These are phyloP conservation scores for Poecilia velifera DNA, from an alignment of 2,797 vertebrate species.

Conservation along the genomic window DNA sequence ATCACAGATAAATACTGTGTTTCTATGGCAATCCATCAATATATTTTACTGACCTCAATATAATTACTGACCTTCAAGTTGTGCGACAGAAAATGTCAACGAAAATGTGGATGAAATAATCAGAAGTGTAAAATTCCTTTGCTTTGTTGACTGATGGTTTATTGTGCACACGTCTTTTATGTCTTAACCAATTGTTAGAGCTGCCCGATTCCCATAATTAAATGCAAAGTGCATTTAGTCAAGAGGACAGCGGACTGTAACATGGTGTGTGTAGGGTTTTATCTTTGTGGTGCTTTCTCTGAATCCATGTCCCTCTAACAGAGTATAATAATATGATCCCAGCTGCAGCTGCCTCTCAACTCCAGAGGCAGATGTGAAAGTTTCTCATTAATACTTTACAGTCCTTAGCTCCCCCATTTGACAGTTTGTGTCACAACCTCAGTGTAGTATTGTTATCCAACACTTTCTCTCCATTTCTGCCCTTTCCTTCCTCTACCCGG, in stretches of 20 bases:
- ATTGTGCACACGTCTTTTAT: conserved; percentile 40
- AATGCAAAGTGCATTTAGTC: not conserved
- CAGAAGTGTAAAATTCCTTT: not conserved
- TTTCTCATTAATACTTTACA: conserved; percentile 59
- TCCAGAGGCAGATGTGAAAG: conserved; percentile 59
- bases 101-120: not conserved
- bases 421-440: conserved; percentile 36
- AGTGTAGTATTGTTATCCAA: conserved; percentile 7
- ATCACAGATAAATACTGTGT: not conserved
- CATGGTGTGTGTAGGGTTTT: not conserved
- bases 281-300: conserved; percentile 32
- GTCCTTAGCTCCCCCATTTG: conserved; percentile 35
- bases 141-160: not conserved
- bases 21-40: not conserved
- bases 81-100: not conserved
- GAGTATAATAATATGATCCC: conserved; percentile 39
- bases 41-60: not conserved
- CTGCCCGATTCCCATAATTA: conserved; percentile 40
- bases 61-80: not conserved
- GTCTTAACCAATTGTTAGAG: conserved; percentile 49
- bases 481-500: conserved; percentile 11
- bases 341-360: conserved; percentile 44
- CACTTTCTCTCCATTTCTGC: conserved; percentile 1
- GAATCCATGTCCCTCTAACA: conserved; percentile 40
- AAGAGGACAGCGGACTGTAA: conserved; percentile 8